A percentile compares a stretch with the other conserved stretches of the same genome.
Conservation (phyloP, 2,113 vertebrate species). For the Gadus chalcogrammus region DNA sequence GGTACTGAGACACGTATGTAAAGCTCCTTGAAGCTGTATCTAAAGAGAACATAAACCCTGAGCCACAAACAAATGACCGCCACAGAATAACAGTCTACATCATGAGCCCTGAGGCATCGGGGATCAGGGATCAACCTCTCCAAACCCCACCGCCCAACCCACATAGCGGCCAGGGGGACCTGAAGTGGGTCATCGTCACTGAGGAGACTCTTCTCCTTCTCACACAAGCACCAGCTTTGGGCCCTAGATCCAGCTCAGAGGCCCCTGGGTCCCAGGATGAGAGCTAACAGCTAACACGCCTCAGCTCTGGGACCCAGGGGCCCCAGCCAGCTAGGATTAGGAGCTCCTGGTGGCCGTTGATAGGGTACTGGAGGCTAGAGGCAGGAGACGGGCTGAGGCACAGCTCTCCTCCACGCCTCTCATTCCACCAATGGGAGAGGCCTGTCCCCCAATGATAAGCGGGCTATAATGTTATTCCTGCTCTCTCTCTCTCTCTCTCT, state of each 20-base stretch:
- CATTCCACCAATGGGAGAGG: constrained; percentile 49
- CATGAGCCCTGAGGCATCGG: no score
- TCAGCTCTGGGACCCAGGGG: constrained; percentile 57
- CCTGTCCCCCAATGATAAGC: constrained; percentile 66
- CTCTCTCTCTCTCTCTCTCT: constrained; percentile 1
- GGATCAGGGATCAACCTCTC: no score
- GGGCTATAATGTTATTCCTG: constrained; percentile 62
- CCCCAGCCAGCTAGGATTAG: constrained; percentile 55
- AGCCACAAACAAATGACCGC: no score
- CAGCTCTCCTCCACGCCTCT: constrained; percentile 47
- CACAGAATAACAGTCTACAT: no score
- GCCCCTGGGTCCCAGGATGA: constrained; percentile 44
- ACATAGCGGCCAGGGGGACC: no score
- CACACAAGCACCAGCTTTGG: background rate
- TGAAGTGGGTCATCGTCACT: no score
- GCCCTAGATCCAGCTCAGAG: constrained; percentile 36
- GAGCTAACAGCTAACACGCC: background rate
- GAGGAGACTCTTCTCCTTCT: constrained; percentile 28
- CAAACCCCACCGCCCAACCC: no score
- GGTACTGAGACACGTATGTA: no score
- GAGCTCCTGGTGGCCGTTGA: constrained; percentile 56
- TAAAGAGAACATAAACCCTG: no score
- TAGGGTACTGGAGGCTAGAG: constrained; percentile 48
- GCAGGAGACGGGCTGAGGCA: constrained; percentile 27
- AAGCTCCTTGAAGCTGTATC: no score